Evolutionary conservation across 2,888 invertebrate species (phyloP).

Genomic region (Strigamia crassipes): DNA sequence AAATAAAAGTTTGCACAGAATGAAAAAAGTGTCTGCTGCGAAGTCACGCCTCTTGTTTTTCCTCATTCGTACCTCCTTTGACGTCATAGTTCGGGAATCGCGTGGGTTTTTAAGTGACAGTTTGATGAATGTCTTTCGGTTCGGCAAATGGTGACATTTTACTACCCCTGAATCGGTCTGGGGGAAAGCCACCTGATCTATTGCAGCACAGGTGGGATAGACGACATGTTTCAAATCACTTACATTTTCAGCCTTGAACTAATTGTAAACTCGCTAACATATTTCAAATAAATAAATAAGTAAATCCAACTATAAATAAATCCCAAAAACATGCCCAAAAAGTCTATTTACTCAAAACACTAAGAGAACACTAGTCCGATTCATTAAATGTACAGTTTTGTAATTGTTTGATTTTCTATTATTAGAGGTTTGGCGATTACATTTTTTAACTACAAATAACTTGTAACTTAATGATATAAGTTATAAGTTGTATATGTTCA

Average conservation of each 20-base stretch:
- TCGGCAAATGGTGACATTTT: slow-evolving; percentile 36
- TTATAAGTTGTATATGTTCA: too few species aligned
- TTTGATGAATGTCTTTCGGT: slow-evolving; percentile 34
- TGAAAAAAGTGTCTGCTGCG: neutral
- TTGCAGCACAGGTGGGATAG: neutral
- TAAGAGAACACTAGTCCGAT: too few species aligned
- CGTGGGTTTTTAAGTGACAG: slow-evolving; percentile 32
- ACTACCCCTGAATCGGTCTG: slow-evolving; percentile 9
- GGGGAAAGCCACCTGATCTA: slow-evolving; percentile 17
- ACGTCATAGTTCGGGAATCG: slow-evolving; percentile 7
- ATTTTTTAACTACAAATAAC: too few species aligned
- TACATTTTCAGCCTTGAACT: neutral
- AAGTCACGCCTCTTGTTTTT: slow-evolving; percentile 19
- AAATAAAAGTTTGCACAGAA: neutral
- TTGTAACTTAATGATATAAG: too few species aligned
- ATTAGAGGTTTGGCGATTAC: too few species aligned
- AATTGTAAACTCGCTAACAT: neutral
- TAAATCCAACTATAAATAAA: too few species aligned
- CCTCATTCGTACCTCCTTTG: neutral
- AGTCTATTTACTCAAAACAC: too few species aligned
- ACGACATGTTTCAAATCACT: slow-evolving; percentile 3
- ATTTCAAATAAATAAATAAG: too few species aligned
- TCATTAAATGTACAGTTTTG: too few species aligned
- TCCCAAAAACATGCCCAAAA: too few species aligned
- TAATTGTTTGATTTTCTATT: too few species aligned